Base-by-base conservation (phyloP, 2,888 invertebrate species). In the Meiosimyza platycephala region DNA sequence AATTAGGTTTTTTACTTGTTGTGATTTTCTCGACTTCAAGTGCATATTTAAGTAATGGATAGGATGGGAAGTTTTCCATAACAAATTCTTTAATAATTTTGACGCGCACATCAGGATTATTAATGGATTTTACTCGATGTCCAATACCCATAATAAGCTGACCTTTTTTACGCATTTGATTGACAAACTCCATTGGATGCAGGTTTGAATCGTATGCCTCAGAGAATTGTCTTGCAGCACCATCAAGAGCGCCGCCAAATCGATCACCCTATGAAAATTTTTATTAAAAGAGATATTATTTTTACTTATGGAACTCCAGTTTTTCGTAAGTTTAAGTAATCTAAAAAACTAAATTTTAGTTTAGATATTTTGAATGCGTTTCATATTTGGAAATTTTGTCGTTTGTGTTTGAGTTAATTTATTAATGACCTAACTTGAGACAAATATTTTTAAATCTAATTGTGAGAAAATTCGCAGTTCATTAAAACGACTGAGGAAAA, bases 111-210 rank as follows among this genome's bases (percentile, higher is more conserved):
- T 99, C 99, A 0, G 99, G 99, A 88, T 99, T 99, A 89, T 99
- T 99, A 79, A 99, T 95, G 74, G 94, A 94, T 78, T 94, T 94
- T 1, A 94, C 92, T 74, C 94, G 91, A 89, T 99, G 99, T 0
- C 99, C 99, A 81, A 99, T 99, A 74, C 99, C 99, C 98, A 99
- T 98, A 82, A 99, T 99, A 40, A 99, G 93, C 84, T 98, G 94
- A 0, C 99, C 99, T 86, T 97, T 94, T 82, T 98, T 98, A 48
- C 99, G 89, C 93, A 98, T 99, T 82, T 94, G 92, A 88, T 99
- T 99, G 66, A 99, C 99, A 89, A 99, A 99, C 88, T 99, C 98
- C 91, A 97, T 95, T 1, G 99, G 99, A 84, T 97, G 96, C 80
- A 95, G 90, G 5, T 96, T 97, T 71, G 93, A 91, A 88, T 99